phyloP scores from a whole-genome alignment of 2,888 invertebrate species.

The Aspidiotus destructor region DNA sequence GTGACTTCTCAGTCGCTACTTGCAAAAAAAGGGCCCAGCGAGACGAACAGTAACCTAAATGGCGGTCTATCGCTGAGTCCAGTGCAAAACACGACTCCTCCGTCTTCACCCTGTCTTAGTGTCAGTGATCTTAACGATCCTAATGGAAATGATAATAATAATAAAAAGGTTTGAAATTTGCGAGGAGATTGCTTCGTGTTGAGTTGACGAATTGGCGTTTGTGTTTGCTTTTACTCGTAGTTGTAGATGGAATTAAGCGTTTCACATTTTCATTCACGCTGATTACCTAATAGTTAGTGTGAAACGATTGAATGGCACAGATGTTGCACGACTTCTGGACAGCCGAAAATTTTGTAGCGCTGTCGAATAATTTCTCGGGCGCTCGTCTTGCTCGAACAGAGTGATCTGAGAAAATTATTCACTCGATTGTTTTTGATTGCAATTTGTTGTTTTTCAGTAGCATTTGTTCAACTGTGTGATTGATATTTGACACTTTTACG shows the following conservation, averaged over 20 bases:
- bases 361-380: too few species aligned
- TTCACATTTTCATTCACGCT: too few species aligned
- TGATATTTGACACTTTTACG: slow-evolving; percentile 9
- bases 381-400: too few species aligned
- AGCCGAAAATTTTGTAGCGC: too few species aligned
- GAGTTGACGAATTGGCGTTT: not conserved
- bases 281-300: too few species aligned
- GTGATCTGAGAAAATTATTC: too few species aligned
- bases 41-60: slow-evolving; percentile 10
- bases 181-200: not conserved
- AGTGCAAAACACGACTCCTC: slow-evolving; percentile 24
- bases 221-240: too few species aligned
- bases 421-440: too few species aligned
- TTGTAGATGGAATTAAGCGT: too few species aligned
- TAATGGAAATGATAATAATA: slow-evolving; percentile 15
- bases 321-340: too few species aligned
- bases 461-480: not conserved
- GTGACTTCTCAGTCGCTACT: slow-evolving; percentile 26
- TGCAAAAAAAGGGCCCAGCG: slow-evolving; percentile 20
- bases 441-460: not conserved
- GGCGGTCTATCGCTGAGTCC: slow-evolving; percentile 29
- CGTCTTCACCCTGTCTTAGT: slow-evolving; percentile 30
- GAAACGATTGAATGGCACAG: too few species aligned
- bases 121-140: slow-evolving; percentile 27
- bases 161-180: slow-evolving; percentile 22